Base-by-base conservation (phyloP, 2,888 invertebrate species). In the Cerastoderma edule region DNA sequence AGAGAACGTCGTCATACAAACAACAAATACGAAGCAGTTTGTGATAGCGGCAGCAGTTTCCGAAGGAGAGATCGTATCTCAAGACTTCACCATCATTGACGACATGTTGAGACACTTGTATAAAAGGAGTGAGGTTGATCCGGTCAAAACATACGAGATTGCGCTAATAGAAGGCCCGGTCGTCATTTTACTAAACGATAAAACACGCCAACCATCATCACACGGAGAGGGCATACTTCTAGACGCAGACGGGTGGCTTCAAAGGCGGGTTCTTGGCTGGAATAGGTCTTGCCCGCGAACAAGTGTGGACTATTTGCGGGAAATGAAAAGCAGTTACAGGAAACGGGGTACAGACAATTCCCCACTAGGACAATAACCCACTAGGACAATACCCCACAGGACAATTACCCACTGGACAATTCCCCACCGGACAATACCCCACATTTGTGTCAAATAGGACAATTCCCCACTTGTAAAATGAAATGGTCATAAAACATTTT, bases 1-100 rank as follows among this genome's bases (percentile, higher is more conserved):
- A 3, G 27, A 24, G 10, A 27, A 3, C 10, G 53, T 24, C 22
- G 3, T 27, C 10, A 53, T 5, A n/a, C 53, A 24, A 13, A 53
- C 53, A 53, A 53, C 53, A 27, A 53, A 53, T 53, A 19, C 24
- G 3, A 53, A 53, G 3, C 53, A 53, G 24, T 53, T 53, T n/a
- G n/a, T 53, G 24, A 53, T 53, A 24, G 53, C 53, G n/a, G 53
- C 53, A n/a, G 53, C 53, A 22, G 53, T 53, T 22, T 19, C 8
- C 10, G 13, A 27, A 53, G 53, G 27, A 22, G 53, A 53, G 27
- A 53, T 53, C 22, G 3, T 27, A 53, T 27, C 27, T 24, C 53
- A 53, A 24, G 24, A 53, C 13, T 53, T 24, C 53, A 53, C 2
- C 10, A 3, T 22, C 10, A 13, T 53, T 27, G 53, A 53, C 22